A percentile compares a stretch with the other conserved stretches of the same genome.
These are phyloP conservation scores for Boleophthalmus pectinirostris DNA, from an alignment of 2,113 vertebrate species.

Conservation along the genomic window DNA sequence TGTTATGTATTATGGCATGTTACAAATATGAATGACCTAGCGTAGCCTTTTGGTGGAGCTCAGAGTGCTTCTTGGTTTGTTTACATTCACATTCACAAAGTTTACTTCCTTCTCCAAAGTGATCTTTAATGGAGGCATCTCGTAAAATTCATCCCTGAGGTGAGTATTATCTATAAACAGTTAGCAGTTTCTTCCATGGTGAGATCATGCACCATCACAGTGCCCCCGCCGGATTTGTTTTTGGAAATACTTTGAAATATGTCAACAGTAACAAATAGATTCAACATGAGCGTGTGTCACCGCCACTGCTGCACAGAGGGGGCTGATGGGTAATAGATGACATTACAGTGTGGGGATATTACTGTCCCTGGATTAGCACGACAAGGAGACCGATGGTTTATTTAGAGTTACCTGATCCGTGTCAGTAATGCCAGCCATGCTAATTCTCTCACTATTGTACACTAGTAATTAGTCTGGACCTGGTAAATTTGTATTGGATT, in stretches of 20 bases:
- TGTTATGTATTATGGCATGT: neutral
- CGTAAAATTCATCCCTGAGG: slow-evolving; percentile 6
- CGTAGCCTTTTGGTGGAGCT: slow-evolving; percentile 2
- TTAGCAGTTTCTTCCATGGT: slow-evolving; percentile 1
- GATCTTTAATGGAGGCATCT: slow-evolving; percentile 17
- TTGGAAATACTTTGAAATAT: slow-evolving; percentile 14
- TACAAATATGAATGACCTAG: neutral
- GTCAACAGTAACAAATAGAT: slow-evolving; percentile 5
- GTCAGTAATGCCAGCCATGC: neutral
- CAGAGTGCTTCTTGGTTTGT: slow-evolving; percentile 5
- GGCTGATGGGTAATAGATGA: slow-evolving; percentile 32
- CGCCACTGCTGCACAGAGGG: slow-evolving; percentile 2
- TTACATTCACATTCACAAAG: slow-evolving; percentile 17
- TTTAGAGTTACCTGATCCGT: slow-evolving; percentile 30
- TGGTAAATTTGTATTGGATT: neutral
- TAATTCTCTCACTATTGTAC: neutral
- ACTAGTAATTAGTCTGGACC: neutral
- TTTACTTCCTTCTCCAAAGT: slow-evolving; percentile 9
- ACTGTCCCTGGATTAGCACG: slow-evolving; percentile 7
- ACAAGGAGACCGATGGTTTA: slow-evolving; percentile 22
- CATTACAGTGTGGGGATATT: neutral
- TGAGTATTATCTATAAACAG: slow-evolving; percentile 1
- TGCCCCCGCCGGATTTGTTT: neutral
- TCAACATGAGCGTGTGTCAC: slow-evolving; percentile 16
- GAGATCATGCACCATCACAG: slow-evolving; percentile 2